These are phyloP conservation scores for Coluber constrictor DNA, from an alignment of 2,797 vertebrate genomes.

Conservation along the genomic window DNA sequence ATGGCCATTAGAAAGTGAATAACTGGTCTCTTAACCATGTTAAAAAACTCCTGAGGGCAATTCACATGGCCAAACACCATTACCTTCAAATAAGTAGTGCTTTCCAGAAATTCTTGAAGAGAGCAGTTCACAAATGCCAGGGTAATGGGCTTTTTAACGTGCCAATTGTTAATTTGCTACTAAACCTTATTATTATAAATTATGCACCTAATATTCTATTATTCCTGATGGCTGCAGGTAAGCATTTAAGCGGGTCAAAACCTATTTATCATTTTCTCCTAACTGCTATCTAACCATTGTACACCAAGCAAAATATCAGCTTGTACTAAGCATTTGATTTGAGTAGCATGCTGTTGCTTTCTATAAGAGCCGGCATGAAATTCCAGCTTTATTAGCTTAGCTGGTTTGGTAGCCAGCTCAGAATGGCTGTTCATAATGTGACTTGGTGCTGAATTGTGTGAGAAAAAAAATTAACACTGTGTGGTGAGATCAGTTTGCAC, in stretches of 20 bases:
- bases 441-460: neutral
- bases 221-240: neutral
- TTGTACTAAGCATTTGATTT: neutral
- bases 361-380: neutral
- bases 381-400: neutral
- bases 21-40: conserved; percentile 19
- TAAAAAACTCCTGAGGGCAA: conserved; percentile 5
- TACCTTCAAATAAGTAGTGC: conserved; percentile 23
- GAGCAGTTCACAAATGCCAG: neutral
- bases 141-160: neutral
- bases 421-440: neutral
- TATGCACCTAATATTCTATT: neutral
- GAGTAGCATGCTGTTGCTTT: neutral
- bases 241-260: neutral
- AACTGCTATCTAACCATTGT: neutral
- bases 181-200: neutral
- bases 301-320: neutral
- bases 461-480: neutral
- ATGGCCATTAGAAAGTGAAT: conserved; percentile 19
- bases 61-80: conserved; percentile 26
- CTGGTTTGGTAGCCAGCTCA: neutral
- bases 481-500: neutral
- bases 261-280: neutral
- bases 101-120: conserved; percentile 17
- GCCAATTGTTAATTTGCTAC: conserved; percentile 11